Evolutionary conservation across 2,113 vertebrate genomes (phyloP).

Genomic region (Sceloporus undulatus): DNA sequence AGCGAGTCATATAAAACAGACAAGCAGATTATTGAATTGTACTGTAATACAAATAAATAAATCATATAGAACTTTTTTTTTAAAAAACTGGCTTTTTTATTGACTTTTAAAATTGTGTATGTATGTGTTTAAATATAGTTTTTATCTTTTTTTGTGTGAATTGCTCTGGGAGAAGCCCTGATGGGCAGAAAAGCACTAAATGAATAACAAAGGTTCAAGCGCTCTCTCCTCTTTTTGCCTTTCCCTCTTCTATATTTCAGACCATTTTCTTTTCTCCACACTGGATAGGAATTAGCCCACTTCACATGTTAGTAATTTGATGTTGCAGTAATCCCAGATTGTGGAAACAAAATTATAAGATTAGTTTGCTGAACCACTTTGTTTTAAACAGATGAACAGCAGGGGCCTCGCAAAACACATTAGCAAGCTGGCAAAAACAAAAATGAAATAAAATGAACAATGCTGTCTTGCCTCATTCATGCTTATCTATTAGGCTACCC

Average conservation of each 20-base stretch:
- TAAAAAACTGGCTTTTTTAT: too few relatives aligned
- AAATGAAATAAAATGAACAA: neutral
- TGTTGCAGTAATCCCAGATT: slow-evolving; percentile 31
- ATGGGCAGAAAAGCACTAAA: too few relatives aligned
- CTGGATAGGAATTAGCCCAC: slow-evolving; percentile 2
- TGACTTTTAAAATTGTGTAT: too few relatives aligned
- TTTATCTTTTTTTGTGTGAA: too few relatives aligned
- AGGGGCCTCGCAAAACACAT: slow-evolving; percentile 7
- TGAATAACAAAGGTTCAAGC: neutral
- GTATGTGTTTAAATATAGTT: too few relatives aligned
- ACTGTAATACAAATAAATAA: too few relatives aligned
- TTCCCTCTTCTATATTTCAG: neutral
- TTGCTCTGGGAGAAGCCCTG: too few relatives aligned
- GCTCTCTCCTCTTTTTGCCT: neutral
- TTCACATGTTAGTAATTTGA: slow-evolving; percentile 1
- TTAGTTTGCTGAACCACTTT: slow-evolving; percentile 20
- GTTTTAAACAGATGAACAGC: slow-evolving; percentile 34
- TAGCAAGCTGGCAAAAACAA: neutral
- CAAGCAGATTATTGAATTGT: too few relatives aligned
- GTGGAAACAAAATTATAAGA: slow-evolving; percentile 27
- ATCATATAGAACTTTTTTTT: too few relatives aligned
- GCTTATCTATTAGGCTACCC: neutral
- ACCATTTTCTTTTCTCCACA: neutral
- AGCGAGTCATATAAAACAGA: too few relatives aligned
- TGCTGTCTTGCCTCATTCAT: neutral